Conservation (phyloP, 2,113 vertebrate genomes). For the Oenanthe oenanthe region DNA sequence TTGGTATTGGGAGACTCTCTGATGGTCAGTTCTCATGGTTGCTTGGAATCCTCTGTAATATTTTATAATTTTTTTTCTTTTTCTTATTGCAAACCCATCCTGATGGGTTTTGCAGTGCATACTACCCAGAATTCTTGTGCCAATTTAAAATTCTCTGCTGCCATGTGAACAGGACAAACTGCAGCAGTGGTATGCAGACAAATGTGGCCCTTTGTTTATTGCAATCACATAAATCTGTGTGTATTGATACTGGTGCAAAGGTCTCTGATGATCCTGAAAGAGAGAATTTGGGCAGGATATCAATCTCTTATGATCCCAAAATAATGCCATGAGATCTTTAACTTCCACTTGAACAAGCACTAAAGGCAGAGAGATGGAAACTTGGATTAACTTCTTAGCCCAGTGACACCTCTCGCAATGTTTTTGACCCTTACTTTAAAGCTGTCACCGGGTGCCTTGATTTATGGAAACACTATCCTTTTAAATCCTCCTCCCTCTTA, state of each 20-base stretch:
- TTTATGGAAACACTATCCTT: constrained; percentile 68
- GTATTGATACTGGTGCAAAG: constrained; percentile 12
- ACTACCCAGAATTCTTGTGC: neutral
- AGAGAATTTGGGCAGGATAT: constrained; percentile 34
- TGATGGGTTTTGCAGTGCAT: neutral
- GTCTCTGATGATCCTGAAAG: constrained; percentile 28
- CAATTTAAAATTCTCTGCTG: neutral
- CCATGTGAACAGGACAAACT: constrained; percentile 12
- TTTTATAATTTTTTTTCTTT: neutral
- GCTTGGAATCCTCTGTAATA: neutral
- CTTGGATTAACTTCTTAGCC: constrained; percentile 65
- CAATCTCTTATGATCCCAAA: constrained; percentile 33
- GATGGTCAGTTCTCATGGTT: neutral
- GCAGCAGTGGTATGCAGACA: constrained; percentile 20
- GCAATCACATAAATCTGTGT: neutral
- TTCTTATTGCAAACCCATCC: neutral
- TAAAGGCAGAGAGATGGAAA: constrained; percentile 61
- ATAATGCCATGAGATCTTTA: constrained; percentile 55
- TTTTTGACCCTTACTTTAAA: constrained; percentile 71
- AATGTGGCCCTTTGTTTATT: constrained; percentile 12
- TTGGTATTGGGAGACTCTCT: neutral
- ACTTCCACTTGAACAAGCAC: constrained; percentile 69
- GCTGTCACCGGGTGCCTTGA: constrained; percentile 63
- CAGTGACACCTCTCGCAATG: constrained; percentile 62
- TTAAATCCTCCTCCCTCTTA: constrained; percentile 64